Conservation (phyloP, 1,140 invertebrate genomes). For the Pogonomyrmex barbatus region DNA sequence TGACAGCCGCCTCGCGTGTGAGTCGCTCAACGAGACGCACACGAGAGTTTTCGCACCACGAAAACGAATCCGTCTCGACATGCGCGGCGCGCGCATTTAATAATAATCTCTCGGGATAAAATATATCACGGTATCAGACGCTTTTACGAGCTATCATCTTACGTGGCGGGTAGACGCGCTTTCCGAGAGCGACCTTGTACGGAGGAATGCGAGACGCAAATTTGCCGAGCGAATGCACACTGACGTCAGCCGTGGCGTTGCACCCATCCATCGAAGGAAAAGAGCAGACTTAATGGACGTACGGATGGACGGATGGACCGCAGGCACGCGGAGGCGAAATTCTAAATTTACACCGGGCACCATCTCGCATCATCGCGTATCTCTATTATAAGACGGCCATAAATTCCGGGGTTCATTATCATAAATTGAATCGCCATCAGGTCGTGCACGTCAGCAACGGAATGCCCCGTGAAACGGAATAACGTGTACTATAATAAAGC, state of each 20-base stretch:
- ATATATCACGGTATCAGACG: slow-evolving; percentile 34
- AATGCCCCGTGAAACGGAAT: slow-evolving; percentile 73
- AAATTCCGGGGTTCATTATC: slow-evolving; percentile 82
- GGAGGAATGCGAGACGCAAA: slow-evolving; percentile 60
- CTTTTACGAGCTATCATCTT: slow-evolving; percentile 39
- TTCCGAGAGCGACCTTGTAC: slow-evolving; percentile 43
- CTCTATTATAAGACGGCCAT: slow-evolving; percentile 82
- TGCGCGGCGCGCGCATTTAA: slow-evolving; percentile 2
- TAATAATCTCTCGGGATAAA: slow-evolving; percentile 36
- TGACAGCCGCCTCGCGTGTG: not conserved
- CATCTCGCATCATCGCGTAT: slow-evolving; percentile 72
- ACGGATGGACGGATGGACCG: slow-evolving; percentile 76
- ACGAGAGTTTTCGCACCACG: not conserved
- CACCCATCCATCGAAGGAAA: slow-evolving; percentile 77
- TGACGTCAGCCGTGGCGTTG: slow-evolving; percentile 78
- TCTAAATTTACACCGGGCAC: slow-evolving; percentile 81
- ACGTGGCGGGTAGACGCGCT: not conserved
- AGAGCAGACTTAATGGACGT: slow-evolving; percentile 75
- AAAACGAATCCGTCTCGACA: not conserved
- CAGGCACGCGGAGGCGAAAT: slow-evolving; percentile 75
- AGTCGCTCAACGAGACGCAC: not conserved
- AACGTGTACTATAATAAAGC: slow-evolving; percentile 64
- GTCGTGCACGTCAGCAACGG: slow-evolving; percentile 74
- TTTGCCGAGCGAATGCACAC: slow-evolving; percentile 69
- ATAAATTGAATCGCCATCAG: slow-evolving; percentile 82